Percentiles rank a stretch among this genome's conserved stretches.
Conservation (phyloP, 2,113 vertebrate species). For the Pithys albifrons region DNA sequence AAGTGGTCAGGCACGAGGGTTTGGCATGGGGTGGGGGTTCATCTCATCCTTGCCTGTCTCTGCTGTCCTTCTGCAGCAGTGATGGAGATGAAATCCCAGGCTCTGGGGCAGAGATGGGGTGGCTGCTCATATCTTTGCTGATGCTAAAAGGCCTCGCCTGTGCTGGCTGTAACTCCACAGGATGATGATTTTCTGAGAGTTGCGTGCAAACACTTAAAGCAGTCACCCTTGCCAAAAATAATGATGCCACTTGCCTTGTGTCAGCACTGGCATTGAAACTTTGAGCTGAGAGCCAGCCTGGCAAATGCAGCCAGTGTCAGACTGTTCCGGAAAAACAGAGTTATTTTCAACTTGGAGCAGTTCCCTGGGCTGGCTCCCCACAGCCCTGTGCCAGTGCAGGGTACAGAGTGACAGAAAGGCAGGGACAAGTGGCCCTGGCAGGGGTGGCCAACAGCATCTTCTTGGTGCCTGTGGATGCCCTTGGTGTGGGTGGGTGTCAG, state of each 20-base stretch:
- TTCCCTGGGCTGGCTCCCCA: not conserved
- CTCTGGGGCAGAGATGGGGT: not conserved
- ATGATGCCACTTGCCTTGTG: conserved; percentile 19
- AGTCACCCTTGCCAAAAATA: conserved; percentile 28
- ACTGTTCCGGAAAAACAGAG: conserved; percentile 33
- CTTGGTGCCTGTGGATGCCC: not conserved
- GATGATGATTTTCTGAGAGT: conserved; percentile 10
- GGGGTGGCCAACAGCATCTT: not conserved
- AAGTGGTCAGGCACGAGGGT: conserved; percentile 41
- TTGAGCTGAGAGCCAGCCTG: conserved; percentile 2
- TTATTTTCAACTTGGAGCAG: conserved; percentile 52
- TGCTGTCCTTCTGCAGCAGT: not conserved
- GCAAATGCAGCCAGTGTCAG: conserved; percentile 34
- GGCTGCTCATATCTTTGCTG: not conserved
- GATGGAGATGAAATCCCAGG: not conserved
- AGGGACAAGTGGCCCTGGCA: not conserved
- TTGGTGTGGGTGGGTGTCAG: not conserved
- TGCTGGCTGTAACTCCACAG: not conserved
- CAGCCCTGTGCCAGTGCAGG: not conserved
- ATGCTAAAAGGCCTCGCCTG: not conserved
- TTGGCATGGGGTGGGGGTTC: not conserved
- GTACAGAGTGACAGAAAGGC: not conserved
- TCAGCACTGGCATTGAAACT: conserved; percentile 24
- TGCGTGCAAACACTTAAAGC: not conserved
- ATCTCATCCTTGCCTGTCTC: not conserved